Evolutionary conservation across 2,888 invertebrate species (phyloP), one percentile per base, ranked within the genome.

Genomic region (Microctonus hyperodae): DNA sequence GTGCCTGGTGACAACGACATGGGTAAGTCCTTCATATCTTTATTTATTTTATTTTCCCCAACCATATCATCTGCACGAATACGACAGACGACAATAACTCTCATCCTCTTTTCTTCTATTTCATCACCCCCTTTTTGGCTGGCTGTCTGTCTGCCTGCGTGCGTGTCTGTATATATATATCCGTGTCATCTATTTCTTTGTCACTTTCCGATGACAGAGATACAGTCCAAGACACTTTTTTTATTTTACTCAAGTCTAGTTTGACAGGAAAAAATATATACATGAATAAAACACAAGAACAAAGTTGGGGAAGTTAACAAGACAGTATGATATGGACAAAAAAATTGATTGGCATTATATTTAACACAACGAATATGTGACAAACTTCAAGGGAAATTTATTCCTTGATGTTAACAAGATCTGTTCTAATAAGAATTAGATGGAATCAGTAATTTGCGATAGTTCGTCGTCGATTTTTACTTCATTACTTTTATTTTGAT

Each of bases 1-100:
- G 88, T 88, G 77, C 87, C 88, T 60, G 85, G 86, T 75, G 88
- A 88, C 80, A 87, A 85, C 78, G 88, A 88, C 79, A 86, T 88
- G 81, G 88, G 88, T 88, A 77, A 83, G 86, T 78, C 48, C 53
- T 35, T 33, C 53, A 25, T 23, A 37, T 63, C 53, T 25, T 59
- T 70, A 70, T 33, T 25, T 33, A 23, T 33, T 48, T 16, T 23
- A n/a, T n/a, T 40, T 33, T 20, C 5, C 25, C 33, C 23, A 37
- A 20, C 40, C 6, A 23, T 20, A 6, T n/a, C 37, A 28, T 59
- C 25, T 40, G 7, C 59, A 51, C 20, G 67, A 63, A 69, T 65
- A 60, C 53, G 25, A 53, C 44, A 35, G 35, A 63, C 35, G 22
- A 53, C 61, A 55, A 44, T 33, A 25, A 37, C 35, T 33, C 23